These are phyloP conservation scores for Colinus virginianus DNA, from an alignment of 2,113 vertebrate genomes.

Conservation along the genomic window DNA sequence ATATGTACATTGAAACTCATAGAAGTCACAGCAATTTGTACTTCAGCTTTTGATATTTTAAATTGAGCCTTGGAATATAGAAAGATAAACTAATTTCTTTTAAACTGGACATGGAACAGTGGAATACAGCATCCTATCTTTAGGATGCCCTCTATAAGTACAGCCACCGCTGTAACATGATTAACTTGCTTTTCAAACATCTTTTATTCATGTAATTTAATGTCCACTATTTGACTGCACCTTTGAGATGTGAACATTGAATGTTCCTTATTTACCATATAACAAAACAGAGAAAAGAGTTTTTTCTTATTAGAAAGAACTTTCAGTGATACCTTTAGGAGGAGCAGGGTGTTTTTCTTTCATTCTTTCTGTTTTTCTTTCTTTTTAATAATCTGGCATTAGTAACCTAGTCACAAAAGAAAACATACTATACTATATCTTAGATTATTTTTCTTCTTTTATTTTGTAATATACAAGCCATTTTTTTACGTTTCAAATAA, in stretches of 20 bases:
- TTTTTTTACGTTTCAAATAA: neutral
- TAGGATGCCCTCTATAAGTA: neutral
- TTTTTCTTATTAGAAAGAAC: neutral
- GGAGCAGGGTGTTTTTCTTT: neutral
- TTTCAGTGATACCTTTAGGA: neutral
- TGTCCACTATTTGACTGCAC: neutral
- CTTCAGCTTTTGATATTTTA: neutral
- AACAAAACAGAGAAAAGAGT: neutral
- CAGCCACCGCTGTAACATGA: neutral
- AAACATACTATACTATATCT: neutral
- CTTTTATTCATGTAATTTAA: neutral
- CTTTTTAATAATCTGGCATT: neutral
- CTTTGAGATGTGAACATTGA: fast-evolving
- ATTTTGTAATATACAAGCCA: neutral
- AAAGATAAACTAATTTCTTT: neutral
- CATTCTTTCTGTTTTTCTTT: neutral
- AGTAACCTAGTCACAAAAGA: neutral
- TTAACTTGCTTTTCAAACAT: neutral
- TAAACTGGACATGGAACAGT: neutral
- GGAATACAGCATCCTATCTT: neutral
- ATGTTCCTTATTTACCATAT: neutral
- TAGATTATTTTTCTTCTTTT: neutral
- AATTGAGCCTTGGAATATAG: neutral
- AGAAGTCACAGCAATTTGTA: neutral
- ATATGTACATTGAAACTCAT: neutral